Conservation (phyloP, 2,797 vertebrate species). For the Monodelphis domestica region DNA sequence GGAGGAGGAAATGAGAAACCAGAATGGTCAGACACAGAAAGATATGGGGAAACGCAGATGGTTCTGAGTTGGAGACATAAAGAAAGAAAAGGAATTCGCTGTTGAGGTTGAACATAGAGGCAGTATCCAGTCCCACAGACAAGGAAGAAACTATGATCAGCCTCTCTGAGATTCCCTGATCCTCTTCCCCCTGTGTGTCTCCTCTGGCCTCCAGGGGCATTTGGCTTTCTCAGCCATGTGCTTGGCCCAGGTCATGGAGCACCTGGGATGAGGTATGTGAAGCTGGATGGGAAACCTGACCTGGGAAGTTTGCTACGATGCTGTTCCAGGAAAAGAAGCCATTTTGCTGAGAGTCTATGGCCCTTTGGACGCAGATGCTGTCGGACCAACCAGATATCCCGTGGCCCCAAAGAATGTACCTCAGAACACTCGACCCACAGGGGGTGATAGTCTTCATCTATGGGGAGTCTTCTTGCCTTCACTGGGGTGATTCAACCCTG, state of each 20-base stretch:
- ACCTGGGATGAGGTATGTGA: neutral
- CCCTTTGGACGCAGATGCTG: neutral
- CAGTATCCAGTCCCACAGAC: slow-evolving; percentile 4
- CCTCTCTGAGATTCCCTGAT: neutral
- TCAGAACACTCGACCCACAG: slow-evolving; percentile 14
- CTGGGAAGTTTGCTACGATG: neutral
- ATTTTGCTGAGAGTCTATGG: neutral
- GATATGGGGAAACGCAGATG: neutral
- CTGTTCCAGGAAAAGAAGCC: slow-evolving; percentile 9
- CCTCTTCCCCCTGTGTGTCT: neutral
- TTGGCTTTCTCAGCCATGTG: slow-evolving; percentile 10
- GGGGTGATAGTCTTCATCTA: slow-evolving; percentile 25
- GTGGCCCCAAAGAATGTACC: neutral
- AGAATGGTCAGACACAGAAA: slow-evolving; percentile 29
- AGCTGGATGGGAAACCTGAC: slow-evolving; percentile 19
- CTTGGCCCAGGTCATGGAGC: neutral
- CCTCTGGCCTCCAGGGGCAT: slow-evolving; percentile 4
- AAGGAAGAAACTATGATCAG: neutral
- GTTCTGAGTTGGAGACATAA: neutral
- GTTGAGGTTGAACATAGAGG: neutral
- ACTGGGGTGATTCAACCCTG: slow-evolving; percentile 45
- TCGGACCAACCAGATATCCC: neutral
- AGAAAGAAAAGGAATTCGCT: neutral
- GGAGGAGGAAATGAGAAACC: slow-evolving; percentile 67
- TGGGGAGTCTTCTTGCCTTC: slow-evolving; percentile 21